A percentile compares a stretch with the other conserved stretches of the same genome.
Evolutionary conservation across 2,888 invertebrate species (phyloP).

Genomic region (Drosophila stalkeri): DNA sequence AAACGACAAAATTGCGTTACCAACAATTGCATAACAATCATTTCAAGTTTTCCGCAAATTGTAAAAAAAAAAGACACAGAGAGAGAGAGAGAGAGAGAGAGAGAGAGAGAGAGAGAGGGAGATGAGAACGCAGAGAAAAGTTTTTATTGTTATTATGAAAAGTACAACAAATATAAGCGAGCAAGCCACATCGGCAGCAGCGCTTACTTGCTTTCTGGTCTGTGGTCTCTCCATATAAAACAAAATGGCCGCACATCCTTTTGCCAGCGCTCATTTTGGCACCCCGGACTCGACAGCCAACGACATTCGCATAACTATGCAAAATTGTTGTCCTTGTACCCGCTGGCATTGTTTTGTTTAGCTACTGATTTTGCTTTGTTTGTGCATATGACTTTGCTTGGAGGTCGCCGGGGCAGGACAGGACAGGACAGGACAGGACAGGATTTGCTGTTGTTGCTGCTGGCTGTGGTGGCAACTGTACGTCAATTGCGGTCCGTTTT

Average conservation of each 20-base stretch:
- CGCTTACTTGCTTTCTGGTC: slow-evolving; percentile 61
- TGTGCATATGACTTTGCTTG: slow-evolving; percentile 77
- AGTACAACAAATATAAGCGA: slow-evolving; percentile 67
- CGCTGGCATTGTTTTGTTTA: slow-evolving; percentile 73
- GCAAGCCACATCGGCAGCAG: slow-evolving; percentile 32
- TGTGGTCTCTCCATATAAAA: slow-evolving; percentile 61
- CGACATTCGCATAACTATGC: slow-evolving; percentile 76
- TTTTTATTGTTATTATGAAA: slow-evolving; percentile 81
- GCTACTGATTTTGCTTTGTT: slow-evolving; percentile 71
- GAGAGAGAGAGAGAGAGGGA: no score
- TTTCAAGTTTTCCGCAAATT: slow-evolving; percentile 80
- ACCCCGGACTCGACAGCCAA: slow-evolving; percentile 58
- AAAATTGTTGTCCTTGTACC: slow-evolving; percentile 71
- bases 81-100: background rate
- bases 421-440: slow-evolving; percentile 39
- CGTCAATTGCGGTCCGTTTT: slow-evolving; percentile 79
- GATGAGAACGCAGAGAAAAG: slow-evolving; percentile 31
- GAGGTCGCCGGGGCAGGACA: slow-evolving; percentile 61
- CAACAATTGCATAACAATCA: slow-evolving; percentile 81
- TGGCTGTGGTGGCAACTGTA: slow-evolving; percentile 65
- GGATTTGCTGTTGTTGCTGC: slow-evolving; percentile 23
- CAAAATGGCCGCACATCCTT: slow-evolving; percentile 80
- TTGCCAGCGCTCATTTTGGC: slow-evolving; percentile 77
- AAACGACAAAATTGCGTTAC: slow-evolving; percentile 81
- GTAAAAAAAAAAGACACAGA: slow-evolving; percentile 65